Percentiles rank a stretch among this genome's conserved stretches.
phyloP scores from a whole-genome alignment of 1,140 invertebrate species.

The Coenobita brevimanus region DNA sequence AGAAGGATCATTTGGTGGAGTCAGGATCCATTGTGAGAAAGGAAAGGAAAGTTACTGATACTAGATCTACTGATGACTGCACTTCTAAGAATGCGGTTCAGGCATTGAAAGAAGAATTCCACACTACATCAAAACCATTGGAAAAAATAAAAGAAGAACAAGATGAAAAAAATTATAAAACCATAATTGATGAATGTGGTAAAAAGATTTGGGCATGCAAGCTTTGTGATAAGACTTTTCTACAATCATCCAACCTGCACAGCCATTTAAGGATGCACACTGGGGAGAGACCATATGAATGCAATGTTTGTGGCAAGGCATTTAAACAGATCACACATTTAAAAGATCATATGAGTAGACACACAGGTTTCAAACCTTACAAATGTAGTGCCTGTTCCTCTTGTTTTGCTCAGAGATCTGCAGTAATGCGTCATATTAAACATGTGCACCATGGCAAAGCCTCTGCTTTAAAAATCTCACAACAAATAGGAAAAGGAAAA shows the following conservation, averaged over 20 bases:
- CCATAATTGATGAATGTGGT: not conserved
- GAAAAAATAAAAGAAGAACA: not conserved
- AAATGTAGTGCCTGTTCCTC: constrained; percentile 3
- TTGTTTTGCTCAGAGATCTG: constrained; percentile 28
- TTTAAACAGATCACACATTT: constrained; percentile 47
- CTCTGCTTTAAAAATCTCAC: not conserved
- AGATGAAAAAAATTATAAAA: not conserved
- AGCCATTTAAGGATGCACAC: constrained; percentile 43
- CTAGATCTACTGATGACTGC: not conserved
- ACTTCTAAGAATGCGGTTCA: not conserved
- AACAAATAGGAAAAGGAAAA: not conserved
- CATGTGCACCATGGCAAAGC: constrained; percentile 12
- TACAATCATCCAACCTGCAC: constrained; percentile 35
- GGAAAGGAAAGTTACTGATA: too few relatives aligned
- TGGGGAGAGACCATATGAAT: constrained; percentile 34
- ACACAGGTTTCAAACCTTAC: constrained; percentile 26
- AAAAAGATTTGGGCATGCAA: constrained; percentile 43
- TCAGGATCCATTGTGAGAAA: too few relatives aligned
- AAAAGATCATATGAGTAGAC: constrained; percentile 38
- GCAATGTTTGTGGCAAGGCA: constrained; percentile 14
- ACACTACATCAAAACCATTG: not conserved
- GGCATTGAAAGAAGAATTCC: not conserved
- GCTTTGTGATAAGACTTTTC: constrained; percentile 26
- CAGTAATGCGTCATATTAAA: constrained; percentile 32
- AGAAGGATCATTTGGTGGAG: too few relatives aligned